Evolutionary conservation across 2,797 vertebrate species (phyloP).

Genomic region (Enteromius argenteus): DNA sequence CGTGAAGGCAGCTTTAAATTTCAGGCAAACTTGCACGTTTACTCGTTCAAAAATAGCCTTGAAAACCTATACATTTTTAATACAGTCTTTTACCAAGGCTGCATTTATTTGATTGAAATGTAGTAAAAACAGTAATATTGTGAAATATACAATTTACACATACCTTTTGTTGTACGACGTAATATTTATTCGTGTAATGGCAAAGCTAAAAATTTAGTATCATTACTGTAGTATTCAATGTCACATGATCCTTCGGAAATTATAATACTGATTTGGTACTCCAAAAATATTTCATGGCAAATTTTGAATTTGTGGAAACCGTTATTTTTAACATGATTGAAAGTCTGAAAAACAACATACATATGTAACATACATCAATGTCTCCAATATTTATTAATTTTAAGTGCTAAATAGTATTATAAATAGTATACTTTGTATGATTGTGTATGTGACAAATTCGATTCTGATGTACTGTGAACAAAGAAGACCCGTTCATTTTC

Average conservation of each 20-base stretch:
- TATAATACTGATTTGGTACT: neutral
- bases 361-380: no score
- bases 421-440: no score
- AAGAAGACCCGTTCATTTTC: no score
- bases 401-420: no score
- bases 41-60: no score
- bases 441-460: no score
- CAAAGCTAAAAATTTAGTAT: neutral
- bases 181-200: neutral
- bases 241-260: neutral
- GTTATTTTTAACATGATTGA: neutral
- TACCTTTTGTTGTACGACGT: neutral
- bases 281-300: neutral
- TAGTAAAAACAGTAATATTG: neutral
- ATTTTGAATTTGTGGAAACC: neutral
- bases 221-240: neutral
- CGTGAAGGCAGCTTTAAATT: no score
- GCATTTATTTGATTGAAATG: neutral
- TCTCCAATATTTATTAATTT: no score
- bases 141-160: neutral
- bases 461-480: no score
- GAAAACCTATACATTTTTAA: neutral
- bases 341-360: neutral
- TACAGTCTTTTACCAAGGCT: neutral
- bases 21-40: no score